Conservation (phyloP, 2,888 invertebrate genomes). For the Amphipyra berbera region DNA sequence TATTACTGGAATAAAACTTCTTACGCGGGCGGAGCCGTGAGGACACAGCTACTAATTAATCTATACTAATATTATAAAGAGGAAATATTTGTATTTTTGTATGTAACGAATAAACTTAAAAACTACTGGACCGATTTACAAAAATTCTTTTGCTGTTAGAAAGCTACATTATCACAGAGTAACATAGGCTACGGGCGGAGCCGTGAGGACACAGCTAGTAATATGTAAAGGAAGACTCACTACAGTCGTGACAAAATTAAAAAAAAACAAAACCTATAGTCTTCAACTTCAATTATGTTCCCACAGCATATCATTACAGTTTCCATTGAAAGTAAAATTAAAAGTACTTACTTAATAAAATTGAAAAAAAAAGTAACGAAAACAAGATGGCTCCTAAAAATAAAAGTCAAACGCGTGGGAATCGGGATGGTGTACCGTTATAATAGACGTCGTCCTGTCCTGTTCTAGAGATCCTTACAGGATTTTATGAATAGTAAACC, state of each 20-base stretch:
- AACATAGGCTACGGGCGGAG: too few species aligned
- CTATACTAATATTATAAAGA: too few species aligned
- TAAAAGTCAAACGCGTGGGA: conserved; percentile 61
- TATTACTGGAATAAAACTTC: too few species aligned
- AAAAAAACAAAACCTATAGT: background rate
- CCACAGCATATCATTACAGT: conserved; percentile 35
- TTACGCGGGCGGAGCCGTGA: too few species aligned
- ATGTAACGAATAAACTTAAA: too few species aligned
- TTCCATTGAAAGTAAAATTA: conserved; percentile 47
- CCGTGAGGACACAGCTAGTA: too few species aligned
- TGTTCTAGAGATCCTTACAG: conserved; percentile 52
- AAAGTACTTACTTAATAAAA: conserved; percentile 45
- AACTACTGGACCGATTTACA: too few species aligned
- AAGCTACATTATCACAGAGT: too few species aligned
- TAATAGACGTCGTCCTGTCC: conserved; percentile 61
- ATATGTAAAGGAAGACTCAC: too few species aligned
- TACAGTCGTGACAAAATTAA: background rate
- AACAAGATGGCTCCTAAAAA: conserved; percentile 54
- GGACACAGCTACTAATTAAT: too few species aligned
- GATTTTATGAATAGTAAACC: background rate
- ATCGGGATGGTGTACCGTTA: conserved; percentile 63
- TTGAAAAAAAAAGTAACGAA: conserved; percentile 31
- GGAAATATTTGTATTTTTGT: too few species aligned
- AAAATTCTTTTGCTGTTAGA: too few species aligned
- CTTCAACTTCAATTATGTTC: conserved; percentile 8